Percentiles rank a stretch among this genome's conserved stretches.
These are phyloP conservation scores for Nycticorax nycticorax DNA, from an alignment of 2,113 vertebrate species.

Conservation along the genomic window DNA sequence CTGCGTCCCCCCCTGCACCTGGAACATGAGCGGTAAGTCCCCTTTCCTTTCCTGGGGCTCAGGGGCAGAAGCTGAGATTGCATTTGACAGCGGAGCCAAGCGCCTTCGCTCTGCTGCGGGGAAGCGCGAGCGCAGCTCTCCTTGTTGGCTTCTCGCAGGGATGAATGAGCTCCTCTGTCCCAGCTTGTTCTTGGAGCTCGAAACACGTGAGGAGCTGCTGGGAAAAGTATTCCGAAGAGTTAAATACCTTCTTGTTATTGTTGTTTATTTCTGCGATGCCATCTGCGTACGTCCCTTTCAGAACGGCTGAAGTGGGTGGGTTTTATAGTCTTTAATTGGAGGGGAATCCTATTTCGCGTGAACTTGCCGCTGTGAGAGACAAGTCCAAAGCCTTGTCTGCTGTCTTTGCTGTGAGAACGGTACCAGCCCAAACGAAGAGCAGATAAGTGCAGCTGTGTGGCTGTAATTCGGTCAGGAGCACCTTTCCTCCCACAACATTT, in stretches of 20 bases:
- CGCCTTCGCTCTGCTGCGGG: background rate
- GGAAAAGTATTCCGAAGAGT: background rate
- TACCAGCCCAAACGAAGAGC: background rate
- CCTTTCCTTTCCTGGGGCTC: background rate
- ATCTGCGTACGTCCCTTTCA: background rate
- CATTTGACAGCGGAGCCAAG: background rate
- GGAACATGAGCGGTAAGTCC: background rate
- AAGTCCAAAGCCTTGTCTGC: background rate
- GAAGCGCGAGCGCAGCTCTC: background rate
- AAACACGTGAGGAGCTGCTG: background rate
- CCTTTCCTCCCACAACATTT: background rate
- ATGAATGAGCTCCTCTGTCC: background rate
- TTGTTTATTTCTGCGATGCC: background rate
- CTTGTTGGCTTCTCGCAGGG: background rate
- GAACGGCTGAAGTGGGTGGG: background rate
- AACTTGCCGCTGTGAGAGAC: background rate
- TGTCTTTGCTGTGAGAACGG: background rate
- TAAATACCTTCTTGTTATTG: background rate
- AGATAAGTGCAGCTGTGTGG: background rate
- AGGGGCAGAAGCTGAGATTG: background rate
- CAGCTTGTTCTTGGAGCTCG: fast-evolving
- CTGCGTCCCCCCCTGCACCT: background rate
- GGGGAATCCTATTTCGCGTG: background rate
- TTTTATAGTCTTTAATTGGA: background rate
- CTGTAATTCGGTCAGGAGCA: background rate